Evolutionary conservation across 2,888 invertebrate genomes (phyloP).

Genomic region (Noctua janthe): DNA sequence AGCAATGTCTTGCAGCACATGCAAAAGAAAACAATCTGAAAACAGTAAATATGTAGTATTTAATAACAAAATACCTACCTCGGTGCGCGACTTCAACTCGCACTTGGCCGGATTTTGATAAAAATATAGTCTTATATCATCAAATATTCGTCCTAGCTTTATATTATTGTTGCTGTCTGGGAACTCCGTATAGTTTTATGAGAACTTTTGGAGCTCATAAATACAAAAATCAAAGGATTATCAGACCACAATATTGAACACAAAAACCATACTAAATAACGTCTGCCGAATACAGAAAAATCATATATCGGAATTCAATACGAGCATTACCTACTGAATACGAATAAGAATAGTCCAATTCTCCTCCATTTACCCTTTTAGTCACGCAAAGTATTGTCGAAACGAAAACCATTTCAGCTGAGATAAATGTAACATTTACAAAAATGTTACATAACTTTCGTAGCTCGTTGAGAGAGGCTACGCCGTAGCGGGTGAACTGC

Average conservation of each 20-base stretch:
- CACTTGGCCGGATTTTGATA: not conserved
- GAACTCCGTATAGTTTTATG: not conserved
- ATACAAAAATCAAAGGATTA: not conserved
- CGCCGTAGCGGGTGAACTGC: conserved; percentile 44
- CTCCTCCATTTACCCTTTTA: conserved; percentile 40
- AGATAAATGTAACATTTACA: conserved; percentile 45
- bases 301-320: conserved; percentile 32
- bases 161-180: not conserved
- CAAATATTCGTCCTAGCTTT: not conserved
- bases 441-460: conserved; percentile 46
- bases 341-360: conserved; percentile 35
- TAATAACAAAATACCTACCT: too few relatives aligned
- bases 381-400: conserved; percentile 53
- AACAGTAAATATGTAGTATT: too few relatives aligned
- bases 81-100: too few relatives aligned
- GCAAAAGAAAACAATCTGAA: too few relatives aligned
- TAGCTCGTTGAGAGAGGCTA: conserved; percentile 49
- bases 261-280: conserved; percentile 2
- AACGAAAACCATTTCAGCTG: conserved; percentile 39
- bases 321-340: conserved; percentile 25
- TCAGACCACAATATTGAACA: not conserved
- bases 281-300: conserved; percentile 14
- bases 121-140: not conserved
- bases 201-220: not conserved
- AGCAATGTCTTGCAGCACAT: too few relatives aligned